These are phyloP conservation scores for Operophtera brumata DNA, from an alignment of 2,888 invertebrate genomes.

Conservation along the genomic window DNA sequence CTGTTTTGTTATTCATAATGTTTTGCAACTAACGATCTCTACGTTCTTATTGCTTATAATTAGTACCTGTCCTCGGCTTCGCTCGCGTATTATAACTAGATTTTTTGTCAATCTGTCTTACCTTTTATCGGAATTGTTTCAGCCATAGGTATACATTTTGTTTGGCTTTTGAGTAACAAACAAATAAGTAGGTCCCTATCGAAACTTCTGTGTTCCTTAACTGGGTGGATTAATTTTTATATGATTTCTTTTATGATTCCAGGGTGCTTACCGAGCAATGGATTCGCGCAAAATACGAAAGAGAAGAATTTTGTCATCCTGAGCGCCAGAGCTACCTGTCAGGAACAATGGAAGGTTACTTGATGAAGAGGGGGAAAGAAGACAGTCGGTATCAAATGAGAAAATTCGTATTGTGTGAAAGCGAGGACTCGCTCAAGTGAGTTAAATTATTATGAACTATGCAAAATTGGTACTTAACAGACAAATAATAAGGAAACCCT, in stretches of 20 bases:
- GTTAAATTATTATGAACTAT: slow-evolving; percentile 31
- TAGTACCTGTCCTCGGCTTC: too few species aligned
- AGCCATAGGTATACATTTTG: too few species aligned
- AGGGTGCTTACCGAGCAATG: slow-evolving; percentile 94
- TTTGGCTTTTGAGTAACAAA: too few species aligned
- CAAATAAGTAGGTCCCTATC: too few species aligned
- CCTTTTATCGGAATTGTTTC: too few species aligned
- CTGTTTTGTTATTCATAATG: too few species aligned
- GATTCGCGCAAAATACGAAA: slow-evolving; percentile 94
- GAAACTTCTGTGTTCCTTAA: too few species aligned
- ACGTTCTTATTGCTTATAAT: too few species aligned
- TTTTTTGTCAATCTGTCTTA: too few species aligned
- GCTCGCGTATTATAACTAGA: too few species aligned
- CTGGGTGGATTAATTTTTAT: too few species aligned
- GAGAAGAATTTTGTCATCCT: slow-evolving; percentile 91
- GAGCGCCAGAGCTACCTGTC: slow-evolving; percentile 90
- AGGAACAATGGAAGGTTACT: slow-evolving; percentile 90
- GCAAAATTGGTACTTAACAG: background rate
- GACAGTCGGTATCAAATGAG: slow-evolving; percentile 91
- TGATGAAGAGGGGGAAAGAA: slow-evolving; percentile 94
- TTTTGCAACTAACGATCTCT: too few species aligned
- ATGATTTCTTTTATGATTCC: slow-evolving; percentile 41
- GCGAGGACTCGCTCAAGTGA: slow-evolving; percentile 88
- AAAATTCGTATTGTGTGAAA: slow-evolving; percentile 90
- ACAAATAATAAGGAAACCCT: background rate